Conservation (phyloP, 2,888 invertebrate genomes). For the Linnaemya tessellans region DNA sequence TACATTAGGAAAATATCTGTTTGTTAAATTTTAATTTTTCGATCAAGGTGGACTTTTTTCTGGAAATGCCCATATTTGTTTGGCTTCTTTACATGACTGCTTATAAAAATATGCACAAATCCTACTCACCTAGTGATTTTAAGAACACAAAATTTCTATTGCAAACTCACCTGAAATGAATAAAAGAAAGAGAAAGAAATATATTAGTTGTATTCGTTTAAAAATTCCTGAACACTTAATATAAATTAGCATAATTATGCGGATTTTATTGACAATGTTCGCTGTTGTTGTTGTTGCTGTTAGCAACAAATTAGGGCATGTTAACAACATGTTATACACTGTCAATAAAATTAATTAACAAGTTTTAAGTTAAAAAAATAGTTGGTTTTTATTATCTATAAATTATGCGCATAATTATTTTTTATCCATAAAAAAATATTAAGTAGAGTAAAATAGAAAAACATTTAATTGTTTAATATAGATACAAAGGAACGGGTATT, state of each 20-base stretch:
- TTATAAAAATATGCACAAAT: not conserved
- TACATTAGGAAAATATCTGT: too few relatives aligned
- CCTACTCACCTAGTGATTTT: slow-evolving; percentile 37
- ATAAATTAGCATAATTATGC: slow-evolving; percentile 40
- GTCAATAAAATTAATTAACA: slow-evolving; percentile 55
- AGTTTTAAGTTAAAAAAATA: slow-evolving; percentile 5
- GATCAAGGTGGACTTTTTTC: too few relatives aligned
- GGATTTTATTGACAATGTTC: not conserved
- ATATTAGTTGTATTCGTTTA: not conserved
- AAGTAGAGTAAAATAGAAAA: slow-evolving; percentile 2
- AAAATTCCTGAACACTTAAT: not conserved
- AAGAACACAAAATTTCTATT: not conserved
- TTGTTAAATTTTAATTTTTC: too few relatives aligned
- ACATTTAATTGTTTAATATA: not conserved
- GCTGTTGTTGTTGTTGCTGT: not conserved
- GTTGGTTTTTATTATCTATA: slow-evolving; percentile 17
- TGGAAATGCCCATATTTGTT: too few relatives aligned
- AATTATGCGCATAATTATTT: slow-evolving; percentile 55
- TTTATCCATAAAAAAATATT: slow-evolving; percentile 4
- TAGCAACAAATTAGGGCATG: slow-evolving; percentile 30
- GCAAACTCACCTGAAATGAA: slow-evolving; percentile 33
- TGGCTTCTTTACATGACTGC: too few relatives aligned
- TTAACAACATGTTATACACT: slow-evolving; percentile 41
- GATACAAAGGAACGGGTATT: not conserved
- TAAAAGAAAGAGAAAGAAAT: not conserved